Base-by-base conservation (phyloP, 2,797 vertebrate genomes). In the Chelmon rostratus region DNA sequence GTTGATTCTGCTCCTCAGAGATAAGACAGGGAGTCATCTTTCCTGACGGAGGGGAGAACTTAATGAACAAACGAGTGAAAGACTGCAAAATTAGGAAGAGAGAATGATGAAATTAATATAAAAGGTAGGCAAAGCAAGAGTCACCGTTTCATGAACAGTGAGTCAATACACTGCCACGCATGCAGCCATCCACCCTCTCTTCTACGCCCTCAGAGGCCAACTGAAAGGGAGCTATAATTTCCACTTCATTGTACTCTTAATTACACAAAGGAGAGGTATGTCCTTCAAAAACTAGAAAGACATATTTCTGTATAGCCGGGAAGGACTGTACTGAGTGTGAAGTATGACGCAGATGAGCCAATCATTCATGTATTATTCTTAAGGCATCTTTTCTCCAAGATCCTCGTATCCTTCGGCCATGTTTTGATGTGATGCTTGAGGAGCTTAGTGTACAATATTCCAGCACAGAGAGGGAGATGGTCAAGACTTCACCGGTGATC, bases 11-110 rank as follows among this genome's bases (percentile, higher is more conserved):
- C 64, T 63, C 73, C 63, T 84, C 38, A 3, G 74, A 86, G 85
- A 88, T 86, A 82, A 91, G 66, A 68, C 70, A 53, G 5, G 42
- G 59, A 84, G 63, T 84, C 68, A 66, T 72, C 79, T 73, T 67
- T 68, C 47, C 50, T 63, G 35, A 83, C 46, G 33, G 23, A 71
- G 62, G 40, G 47, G 62, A 83, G 54, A 67, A 56, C 10, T 50
- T 65, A 76, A 76, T 42, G 47, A 78, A 72, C 47, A 58, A 78
- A 33, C 0, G 31, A 46, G 5, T n/a, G n/a, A 65, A 46, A 69
- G n/a, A 53, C 79, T 59, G 38, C 49, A 54, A 37, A 19, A 56
- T 68, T 10, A 52, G 12, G 38, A 61, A 53, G 75, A 15, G n/a
- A 76, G 61, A 70, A 72, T 57, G 57, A 82, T 13, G 8, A 68